These are phyloP conservation scores for Chaetorhynchus papuensis DNA, from an alignment of 2,113 vertebrate genomes.

Conservation along the genomic window DNA sequence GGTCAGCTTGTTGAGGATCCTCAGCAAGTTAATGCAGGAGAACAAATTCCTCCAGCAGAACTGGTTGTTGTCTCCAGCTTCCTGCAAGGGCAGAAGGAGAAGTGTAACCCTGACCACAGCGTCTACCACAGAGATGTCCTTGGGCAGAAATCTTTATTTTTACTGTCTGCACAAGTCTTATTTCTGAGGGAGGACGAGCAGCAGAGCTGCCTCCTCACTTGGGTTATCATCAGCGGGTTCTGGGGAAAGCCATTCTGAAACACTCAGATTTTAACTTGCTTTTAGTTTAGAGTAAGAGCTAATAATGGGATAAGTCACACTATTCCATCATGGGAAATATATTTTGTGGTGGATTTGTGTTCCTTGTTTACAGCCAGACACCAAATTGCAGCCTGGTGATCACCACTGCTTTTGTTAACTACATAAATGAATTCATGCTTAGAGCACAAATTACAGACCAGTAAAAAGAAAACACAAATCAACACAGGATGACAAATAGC, in stretches of 20 bases:
- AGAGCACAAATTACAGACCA: not conserved
- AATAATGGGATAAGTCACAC: not conserved
- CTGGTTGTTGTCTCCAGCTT: constrained; percentile 90
- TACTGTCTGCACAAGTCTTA: not conserved
- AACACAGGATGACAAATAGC: not conserved
- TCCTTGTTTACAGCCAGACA: not conserved
- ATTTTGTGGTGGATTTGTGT: not conserved
- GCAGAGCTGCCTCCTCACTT: not conserved
- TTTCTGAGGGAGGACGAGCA: not conserved
- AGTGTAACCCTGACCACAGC: fast-evolving
- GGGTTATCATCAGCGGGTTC: not conserved
- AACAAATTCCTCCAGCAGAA: constrained; percentile 98
- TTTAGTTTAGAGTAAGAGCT: not conserved
- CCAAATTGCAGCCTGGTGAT: not conserved
- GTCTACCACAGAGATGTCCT: fast-evolving
- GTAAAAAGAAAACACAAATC: not conserved
- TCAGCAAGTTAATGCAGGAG: constrained; percentile 92
- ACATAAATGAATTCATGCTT: not conserved
- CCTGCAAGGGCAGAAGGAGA: constrained; percentile 68
- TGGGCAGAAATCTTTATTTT: not conserved
- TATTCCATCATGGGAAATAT: not conserved
- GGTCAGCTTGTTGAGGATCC: constrained; percentile 95
- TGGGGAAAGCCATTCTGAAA: not conserved
- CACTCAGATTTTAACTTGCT: not conserved
- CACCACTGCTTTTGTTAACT: not conserved